phyloP scores from a whole-genome alignment of 1,140 invertebrate species.

The Sesamia nonagrioides region DNA sequence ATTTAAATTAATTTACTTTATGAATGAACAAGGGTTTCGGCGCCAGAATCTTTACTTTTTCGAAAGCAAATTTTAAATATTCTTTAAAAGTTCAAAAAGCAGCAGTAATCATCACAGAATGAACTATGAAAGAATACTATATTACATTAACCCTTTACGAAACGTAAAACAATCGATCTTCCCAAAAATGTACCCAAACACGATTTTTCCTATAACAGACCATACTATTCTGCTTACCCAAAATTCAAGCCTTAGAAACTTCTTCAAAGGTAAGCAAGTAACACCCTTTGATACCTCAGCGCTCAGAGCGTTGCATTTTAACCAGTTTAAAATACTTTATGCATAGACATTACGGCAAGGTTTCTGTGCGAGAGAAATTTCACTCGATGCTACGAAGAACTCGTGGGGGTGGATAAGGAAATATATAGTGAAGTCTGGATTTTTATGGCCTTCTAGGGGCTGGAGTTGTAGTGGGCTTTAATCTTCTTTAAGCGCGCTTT shows the following conservation, averaged over 20 bases:
- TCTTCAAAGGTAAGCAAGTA: conserved; percentile 63
- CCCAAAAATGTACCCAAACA: background rate
- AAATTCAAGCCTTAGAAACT: conserved; percentile 20
- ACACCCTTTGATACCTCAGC: conserved; percentile 71
- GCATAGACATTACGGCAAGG: conserved; percentile 83
- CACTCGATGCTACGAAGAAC: conserved; percentile 63
- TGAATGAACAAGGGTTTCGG: no score
- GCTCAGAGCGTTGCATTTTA: conserved; percentile 83
- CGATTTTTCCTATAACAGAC: background rate
- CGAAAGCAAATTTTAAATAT: no score
- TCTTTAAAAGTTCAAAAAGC: no score
- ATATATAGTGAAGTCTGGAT: conserved; percentile 6
- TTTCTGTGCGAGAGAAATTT: conserved; percentile 79
- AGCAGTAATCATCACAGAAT: no score
- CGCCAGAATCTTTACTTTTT: no score
- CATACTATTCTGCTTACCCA: background rate
- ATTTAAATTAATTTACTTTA: no score
- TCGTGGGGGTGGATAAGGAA: conserved; percentile 22
- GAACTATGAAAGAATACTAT: no score
- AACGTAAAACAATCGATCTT: no score
- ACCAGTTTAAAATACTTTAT: conserved; percentile 87
- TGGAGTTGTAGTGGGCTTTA: background rate
- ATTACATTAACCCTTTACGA: no score
- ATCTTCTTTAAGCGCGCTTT: no score
- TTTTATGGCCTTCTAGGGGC: background rate